A percentile compares a stretch with the other conserved stretches of the same genome.
These are phyloP conservation scores for Danio kyathit DNA, from an alignment of 2,797 vertebrate species.

Conservation along the genomic window DNA sequence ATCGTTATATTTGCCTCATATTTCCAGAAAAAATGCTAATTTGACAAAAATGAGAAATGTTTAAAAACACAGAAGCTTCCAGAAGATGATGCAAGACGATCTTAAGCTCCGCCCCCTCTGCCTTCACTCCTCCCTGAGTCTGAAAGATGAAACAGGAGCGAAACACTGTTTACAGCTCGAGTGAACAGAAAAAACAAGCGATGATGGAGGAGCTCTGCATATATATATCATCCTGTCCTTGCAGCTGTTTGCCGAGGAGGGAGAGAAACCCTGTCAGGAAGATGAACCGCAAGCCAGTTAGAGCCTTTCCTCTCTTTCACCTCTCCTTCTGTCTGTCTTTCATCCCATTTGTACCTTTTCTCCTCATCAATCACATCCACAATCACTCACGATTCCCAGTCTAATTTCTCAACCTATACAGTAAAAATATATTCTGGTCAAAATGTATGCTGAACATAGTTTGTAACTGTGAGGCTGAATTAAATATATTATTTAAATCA, in stretches of 20 bases:
- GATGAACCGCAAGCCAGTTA: slow-evolving; percentile 30
- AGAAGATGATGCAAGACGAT: not conserved
- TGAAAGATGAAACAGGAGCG: slow-evolving; percentile 3
- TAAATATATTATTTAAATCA: no score
- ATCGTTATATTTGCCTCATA: not conserved
- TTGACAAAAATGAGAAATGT: not conserved
- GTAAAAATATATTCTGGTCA: no score
- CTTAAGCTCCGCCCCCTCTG: slow-evolving; percentile 52
- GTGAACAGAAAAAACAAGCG: not conserved
- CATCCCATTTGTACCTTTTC: not conserved
- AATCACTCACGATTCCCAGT: not conserved
- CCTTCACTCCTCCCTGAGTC: slow-evolving; percentile 52
- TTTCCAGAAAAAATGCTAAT: slow-evolving; percentile 2
- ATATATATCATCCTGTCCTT: slow-evolving; percentile 11
- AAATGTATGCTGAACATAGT: no score
- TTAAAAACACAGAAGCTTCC: not conserved
- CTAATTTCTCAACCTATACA: not conserved
- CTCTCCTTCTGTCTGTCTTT: slow-evolving; percentile 33
- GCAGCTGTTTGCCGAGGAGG: not conserved
- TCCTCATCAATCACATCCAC: slow-evolving; percentile 19
- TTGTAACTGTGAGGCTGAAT: no score
- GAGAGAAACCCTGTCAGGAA: slow-evolving; percentile 27
- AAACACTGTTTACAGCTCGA: not conserved
- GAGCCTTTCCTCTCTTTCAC: slow-evolving; percentile 8
- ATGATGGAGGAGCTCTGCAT: not conserved